A percentile compares a stretch with the other conserved stretches of the same genome.
Conservation (phyloP, 2,888 invertebrate species). For the Plebejus argus region DNA sequence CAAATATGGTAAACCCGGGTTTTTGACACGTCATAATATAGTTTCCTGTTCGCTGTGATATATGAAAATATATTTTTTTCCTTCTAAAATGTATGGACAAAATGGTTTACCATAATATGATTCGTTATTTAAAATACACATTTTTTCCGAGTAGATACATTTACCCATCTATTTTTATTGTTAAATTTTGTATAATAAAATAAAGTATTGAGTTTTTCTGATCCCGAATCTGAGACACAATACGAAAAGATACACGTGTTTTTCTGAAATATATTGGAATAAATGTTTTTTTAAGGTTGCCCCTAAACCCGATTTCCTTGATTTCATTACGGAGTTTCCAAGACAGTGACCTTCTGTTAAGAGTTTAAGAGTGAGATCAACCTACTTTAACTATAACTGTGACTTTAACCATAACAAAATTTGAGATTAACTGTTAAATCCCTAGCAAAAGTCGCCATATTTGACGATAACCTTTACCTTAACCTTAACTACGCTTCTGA, state of each 20-base stretch:
- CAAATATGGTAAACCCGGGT: background rate
- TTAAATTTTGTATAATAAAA: background rate
- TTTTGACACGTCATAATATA: background rate
- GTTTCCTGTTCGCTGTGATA: background rate
- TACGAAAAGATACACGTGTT: background rate
- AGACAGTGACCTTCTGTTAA: no score
- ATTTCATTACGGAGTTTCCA: background rate
- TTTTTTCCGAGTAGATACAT: background rate
- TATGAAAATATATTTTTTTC: background rate
- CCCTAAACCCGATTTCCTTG: background rate
- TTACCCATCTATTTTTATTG: background rate
- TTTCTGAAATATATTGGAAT: background rate
- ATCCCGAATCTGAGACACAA: background rate
- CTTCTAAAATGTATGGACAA: background rate
- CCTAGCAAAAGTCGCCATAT: no score
- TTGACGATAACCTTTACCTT: no score
- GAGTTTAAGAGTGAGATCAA: no score
- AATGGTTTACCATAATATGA: background rate
- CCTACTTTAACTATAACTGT: no score
- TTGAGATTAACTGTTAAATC: no score
- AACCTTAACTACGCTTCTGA: no score
- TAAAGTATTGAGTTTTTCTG: background rate
- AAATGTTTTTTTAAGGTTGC: background rate
- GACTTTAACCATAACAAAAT: no score
- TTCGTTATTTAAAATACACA: background rate